Evolutionary conservation across 2,797 vertebrate genomes (phyloP), one percentile per base, ranked within the genome.

Genomic region (Cetoscarus ocellatus): DNA sequence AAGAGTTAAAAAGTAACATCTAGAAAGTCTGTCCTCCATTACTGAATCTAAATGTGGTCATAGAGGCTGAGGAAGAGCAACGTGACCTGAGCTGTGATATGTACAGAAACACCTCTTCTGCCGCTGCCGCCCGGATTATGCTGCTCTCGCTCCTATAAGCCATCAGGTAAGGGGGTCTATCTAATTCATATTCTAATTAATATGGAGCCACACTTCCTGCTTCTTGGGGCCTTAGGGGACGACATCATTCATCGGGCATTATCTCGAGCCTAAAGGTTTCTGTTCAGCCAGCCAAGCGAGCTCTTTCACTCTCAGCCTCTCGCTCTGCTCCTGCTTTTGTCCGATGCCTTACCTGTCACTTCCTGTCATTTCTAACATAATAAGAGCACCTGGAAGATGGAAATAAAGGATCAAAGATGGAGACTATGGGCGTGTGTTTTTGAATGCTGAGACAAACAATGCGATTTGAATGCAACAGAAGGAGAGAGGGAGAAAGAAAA

Each of bases 151-250:
- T 83, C 75, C 60, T 79, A 43, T 73, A 70, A 88, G 82, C 79
- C 79, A 91, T 92, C 91, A 86, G 93, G 94, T 94, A 93, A 92
- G 76, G 67, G 61, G 60, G 60, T 81, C 91, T 90, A 85, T 87
- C 89, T 92, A 88, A 94, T 93, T 95, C 91, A 91, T 92, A 91
- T 91, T 94, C 84, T 94, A 95, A 95, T 95, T 92, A 94, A 94
- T 92, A 92, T 79, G 84, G 81, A 87, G 87, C 81, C 82, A 79
- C 83, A 87, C 86, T 91, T 91, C 86, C 91, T 91, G 82, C 85
- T 74, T 86, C 85, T 81, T 61, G 5, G 77, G 81, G 76, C 87
- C 92, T 87, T 58, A 70, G 85, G 91, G 90, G 88, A 91, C 74
- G 75, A 86, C 81, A 83, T 85, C 75, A 87, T 90, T 93, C 90